These are phyloP conservation scores for Chromis chromis DNA, from an alignment of 2,797 vertebrate genomes.

Conservation along the genomic window DNA sequence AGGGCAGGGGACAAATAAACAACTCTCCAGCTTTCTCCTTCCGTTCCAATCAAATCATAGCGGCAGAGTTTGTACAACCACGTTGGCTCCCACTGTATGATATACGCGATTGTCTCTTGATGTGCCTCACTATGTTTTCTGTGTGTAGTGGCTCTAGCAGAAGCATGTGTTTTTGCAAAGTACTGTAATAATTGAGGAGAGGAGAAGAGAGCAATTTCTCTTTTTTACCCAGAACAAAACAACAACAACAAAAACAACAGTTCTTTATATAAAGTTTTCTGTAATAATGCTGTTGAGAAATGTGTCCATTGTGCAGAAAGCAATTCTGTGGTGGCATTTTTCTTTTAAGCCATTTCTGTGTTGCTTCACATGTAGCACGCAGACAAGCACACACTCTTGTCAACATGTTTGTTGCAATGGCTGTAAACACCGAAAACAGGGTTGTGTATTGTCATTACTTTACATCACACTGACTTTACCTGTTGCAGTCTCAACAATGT, in stretches of 20 bases:
- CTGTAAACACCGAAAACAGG: background rate
- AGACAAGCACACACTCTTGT: background rate
- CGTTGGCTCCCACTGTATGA: slow-evolving; percentile 8
- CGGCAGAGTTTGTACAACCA: slow-evolving; percentile 19
- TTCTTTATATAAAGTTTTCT: background rate
- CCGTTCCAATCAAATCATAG: slow-evolving; percentile 27
- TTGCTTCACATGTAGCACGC: background rate
- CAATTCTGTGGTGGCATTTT: background rate
- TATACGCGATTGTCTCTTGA: slow-evolving; percentile 41
- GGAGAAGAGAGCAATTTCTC: background rate
- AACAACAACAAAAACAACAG: background rate
- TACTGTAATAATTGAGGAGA: slow-evolving; percentile 19
- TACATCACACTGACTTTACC: slow-evolving; percentile 21
- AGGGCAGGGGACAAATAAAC: slow-evolving; percentile 20
- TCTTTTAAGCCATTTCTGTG: background rate
- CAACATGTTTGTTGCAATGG: background rate
- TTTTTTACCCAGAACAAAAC: slow-evolving; percentile 4
- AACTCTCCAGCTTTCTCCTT: slow-evolving; percentile 31
- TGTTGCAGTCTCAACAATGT: background rate
- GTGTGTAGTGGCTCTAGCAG: slow-evolving; percentile 22
- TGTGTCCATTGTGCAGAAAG: background rate
- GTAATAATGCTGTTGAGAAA: background rate
- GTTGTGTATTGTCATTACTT: slow-evolving; percentile 8
- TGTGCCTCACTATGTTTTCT: slow-evolving; percentile 31
- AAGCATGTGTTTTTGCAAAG: slow-evolving; percentile 27